Conservation (phyloP, 2,113 vertebrate species). For the Ceyx melanurus region DNA sequence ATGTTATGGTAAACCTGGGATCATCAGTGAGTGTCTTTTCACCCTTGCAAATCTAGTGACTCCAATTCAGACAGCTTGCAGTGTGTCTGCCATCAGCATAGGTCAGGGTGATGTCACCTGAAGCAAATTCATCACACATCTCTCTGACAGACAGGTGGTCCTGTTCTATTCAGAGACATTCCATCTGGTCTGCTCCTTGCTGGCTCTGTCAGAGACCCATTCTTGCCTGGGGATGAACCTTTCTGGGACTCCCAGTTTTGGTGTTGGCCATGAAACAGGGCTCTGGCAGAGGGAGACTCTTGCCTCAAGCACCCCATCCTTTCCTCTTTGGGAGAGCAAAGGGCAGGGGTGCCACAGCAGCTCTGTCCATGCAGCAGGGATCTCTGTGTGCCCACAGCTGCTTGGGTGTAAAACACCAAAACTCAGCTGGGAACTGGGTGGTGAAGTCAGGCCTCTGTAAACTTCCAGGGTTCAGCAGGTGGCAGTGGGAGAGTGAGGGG, state of each 20-base stretch:
- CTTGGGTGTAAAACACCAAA: neutral
- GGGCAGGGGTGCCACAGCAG: accelerated
- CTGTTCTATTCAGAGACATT: neutral
- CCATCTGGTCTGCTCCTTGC: neutral
- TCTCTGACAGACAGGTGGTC: neutral
- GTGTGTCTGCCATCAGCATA: accelerated
- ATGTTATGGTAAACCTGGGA: neutral
- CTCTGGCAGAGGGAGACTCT: neutral
- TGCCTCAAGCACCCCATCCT: neutral
- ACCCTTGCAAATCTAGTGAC: neutral
- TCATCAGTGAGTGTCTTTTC: neutral
- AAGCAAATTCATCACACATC: neutral
- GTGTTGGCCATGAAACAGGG: accelerated
- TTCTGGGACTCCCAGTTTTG: neutral
- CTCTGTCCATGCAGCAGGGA: neutral
- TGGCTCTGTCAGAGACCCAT: accelerated
- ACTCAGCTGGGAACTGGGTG: accelerated
- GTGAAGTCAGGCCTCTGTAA: neutral
- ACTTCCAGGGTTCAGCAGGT: neutral
- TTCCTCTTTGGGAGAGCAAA: neutral
- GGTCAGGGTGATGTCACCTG: neutral
- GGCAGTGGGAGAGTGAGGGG: neutral
- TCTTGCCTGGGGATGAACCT: neutral
- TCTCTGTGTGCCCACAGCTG: neutral
- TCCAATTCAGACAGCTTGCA: neutral